These are phyloP conservation scores for Herpetotheres cachinnans DNA, from an alignment of 2,113 vertebrate genomes.

Conservation along the genomic window DNA sequence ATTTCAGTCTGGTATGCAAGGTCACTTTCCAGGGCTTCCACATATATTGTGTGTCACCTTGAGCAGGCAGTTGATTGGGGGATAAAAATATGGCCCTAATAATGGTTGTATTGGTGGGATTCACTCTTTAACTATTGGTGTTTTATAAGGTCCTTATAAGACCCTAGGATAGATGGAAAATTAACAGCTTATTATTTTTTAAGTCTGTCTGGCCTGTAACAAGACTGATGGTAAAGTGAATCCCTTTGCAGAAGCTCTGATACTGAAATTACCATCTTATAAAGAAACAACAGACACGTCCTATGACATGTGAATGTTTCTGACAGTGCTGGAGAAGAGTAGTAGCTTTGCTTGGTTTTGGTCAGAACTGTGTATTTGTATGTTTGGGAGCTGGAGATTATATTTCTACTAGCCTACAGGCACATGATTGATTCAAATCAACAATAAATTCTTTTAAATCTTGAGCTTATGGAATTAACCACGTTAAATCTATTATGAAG, in stretches of 20 bases:
- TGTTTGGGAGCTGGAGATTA: not conserved
- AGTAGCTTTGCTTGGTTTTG: not conserved
- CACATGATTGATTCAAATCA: conserved; percentile 33
- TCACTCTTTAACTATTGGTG: not conserved
- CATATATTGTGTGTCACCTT: not conserved
- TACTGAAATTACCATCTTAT: not conserved
- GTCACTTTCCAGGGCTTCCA: not conserved
- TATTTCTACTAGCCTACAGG: not conserved
- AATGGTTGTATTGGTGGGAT: not conserved
- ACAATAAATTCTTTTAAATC: conserved; percentile 31
- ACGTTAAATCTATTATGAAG: conserved; percentile 23
- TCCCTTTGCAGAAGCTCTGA: not conserved
- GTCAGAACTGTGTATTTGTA: not conserved
- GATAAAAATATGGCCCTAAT: not conserved
- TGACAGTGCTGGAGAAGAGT: not conserved
- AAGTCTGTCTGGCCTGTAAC: not conserved
- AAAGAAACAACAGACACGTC: not conserved
- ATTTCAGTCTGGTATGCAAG: not conserved
- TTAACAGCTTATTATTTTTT: not conserved
- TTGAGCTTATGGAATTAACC: conserved; percentile 38
- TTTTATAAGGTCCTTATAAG: not conserved
- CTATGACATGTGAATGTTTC: accelerated
- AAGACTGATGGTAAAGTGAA: not conserved
- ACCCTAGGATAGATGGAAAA: not conserved
- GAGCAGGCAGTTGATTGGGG: not conserved